phyloP scores from a whole-genome alignment of 2,888 invertebrate species.

The Tetragonisca angustula region DNA sequence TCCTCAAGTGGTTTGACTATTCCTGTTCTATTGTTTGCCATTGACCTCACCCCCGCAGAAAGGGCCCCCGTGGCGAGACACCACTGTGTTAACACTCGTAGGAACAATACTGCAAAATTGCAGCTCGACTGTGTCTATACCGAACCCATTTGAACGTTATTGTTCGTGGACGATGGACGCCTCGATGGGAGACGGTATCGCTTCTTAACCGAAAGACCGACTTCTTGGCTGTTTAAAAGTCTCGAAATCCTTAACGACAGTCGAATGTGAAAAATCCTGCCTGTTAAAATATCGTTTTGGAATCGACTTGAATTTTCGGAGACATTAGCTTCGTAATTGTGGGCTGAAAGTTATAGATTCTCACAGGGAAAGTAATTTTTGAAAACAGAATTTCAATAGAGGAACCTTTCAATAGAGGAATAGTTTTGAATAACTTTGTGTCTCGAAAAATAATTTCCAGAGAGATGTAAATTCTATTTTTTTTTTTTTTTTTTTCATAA shows the following conservation, averaged over 20 bases:
- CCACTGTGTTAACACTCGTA: conserved; percentile 64
- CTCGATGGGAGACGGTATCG: conserved; percentile 13
- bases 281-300: neutral
- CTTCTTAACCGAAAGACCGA: neutral
- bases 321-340: neutral
- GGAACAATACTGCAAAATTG: conserved; percentile 69
- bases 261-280: neutral
- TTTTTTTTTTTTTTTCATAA: neutral
- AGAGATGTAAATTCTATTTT: neutral
- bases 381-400: neutral
- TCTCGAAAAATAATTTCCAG: too few relatives aligned
- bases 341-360: neutral
- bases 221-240: neutral
- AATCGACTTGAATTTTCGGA: neutral
- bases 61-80: conserved; percentile 38
- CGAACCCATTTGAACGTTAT: conserved; percentile 34
- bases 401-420: too few relatives aligned
- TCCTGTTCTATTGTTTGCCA: conserved; percentile 70
- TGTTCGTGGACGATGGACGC: conserved; percentile 30
- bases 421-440: neutral
- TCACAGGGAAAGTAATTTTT: too few relatives aligned
- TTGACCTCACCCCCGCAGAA: conserved; percentile 41
- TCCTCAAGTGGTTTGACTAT: conserved; percentile 76
- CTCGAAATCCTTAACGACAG: conserved; percentile 26
- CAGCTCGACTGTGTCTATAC: conserved; percentile 18